Evolutionary conservation across 64 coral and sea anemone species (phyloP).

Genomic region (Montipora capricornis): DNA sequence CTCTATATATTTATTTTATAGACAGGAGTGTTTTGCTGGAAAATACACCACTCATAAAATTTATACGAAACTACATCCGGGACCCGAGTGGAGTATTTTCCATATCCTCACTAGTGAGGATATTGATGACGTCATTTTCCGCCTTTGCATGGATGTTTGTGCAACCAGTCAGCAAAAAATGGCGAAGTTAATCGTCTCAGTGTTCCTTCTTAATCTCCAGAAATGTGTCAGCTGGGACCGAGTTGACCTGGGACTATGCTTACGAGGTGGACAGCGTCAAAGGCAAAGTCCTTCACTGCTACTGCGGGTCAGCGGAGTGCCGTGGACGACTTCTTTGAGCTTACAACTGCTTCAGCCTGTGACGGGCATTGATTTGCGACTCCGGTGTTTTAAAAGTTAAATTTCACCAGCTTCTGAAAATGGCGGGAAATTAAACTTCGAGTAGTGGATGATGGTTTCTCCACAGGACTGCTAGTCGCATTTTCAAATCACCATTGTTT

Average conservation of each 20-base stretch:
- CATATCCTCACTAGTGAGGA: too few species aligned
- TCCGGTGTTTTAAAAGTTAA: too few species aligned
- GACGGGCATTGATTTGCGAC: not conserved
- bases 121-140: too few species aligned
- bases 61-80: too few species aligned
- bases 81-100: too few species aligned
- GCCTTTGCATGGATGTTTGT: too few species aligned
- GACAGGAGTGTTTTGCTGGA: too few species aligned
- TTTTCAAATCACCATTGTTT: not conserved
- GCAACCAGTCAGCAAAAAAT: too few species aligned
- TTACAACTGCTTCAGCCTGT: not conserved
- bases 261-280: conserved; percentile 95
- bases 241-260: conserved; percentile 89
- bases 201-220: conserved; percentile 11
- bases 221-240: conserved; percentile 81
- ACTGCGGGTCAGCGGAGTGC: conserved; percentile 89
- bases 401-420: not conserved
- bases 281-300: conserved; percentile 85
- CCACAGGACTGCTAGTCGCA: not conserved
- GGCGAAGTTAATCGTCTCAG: too few species aligned
- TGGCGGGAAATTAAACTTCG: not conserved
- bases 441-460: too few species aligned
- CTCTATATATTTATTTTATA: too few species aligned
- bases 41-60: too few species aligned
- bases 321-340: conserved; percentile 82